These are phyloP conservation scores for Vollenhovia emeryi DNA, from an alignment of 1,140 invertebrate genomes.

Conservation along the genomic window DNA sequence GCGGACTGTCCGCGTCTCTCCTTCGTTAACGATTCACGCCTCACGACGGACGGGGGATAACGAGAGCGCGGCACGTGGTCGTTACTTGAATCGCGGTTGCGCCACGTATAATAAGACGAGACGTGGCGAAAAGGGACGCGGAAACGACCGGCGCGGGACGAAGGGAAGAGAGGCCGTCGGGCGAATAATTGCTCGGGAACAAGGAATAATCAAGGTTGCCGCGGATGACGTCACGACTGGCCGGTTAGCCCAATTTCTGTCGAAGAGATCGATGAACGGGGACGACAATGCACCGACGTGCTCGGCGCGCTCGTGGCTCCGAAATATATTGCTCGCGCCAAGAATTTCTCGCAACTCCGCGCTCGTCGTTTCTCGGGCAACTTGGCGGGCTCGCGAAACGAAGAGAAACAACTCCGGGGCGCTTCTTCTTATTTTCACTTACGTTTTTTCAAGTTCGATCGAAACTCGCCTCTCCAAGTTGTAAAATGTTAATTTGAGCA, in stretches of 20 bases:
- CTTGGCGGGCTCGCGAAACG: neutral
- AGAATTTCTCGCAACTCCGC: neutral
- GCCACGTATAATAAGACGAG: neutral
- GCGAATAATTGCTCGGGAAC: slow-evolving; percentile 77
- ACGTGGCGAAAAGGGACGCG: neutral
- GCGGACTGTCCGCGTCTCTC: neutral
- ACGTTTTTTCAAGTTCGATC: slow-evolving; percentile 15
- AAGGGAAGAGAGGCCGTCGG: slow-evolving; percentile 60
- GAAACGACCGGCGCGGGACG: slow-evolving; percentile 25
- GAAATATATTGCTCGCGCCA: neutral
- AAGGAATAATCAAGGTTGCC: slow-evolving; percentile 75
- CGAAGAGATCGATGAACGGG: slow-evolving; percentile 79
- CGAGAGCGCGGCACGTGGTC: slow-evolving; percentile 33
- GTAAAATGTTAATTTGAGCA: slow-evolving; percentile 62
- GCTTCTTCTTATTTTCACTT: slow-evolving; percentile 9
- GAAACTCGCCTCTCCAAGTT: neutral
- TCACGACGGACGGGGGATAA: slow-evolving; percentile 23
- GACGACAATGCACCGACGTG: slow-evolving; percentile 45
- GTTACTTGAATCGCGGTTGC: slow-evolving; percentile 25
- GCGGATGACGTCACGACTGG: slow-evolving; percentile 76
- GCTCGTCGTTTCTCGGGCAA: neutral
- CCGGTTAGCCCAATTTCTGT: slow-evolving; percentile 80
- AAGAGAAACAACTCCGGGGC: neutral
- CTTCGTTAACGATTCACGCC: slow-evolving; percentile 71
- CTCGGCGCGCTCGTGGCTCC: neutral